Conservation (phyloP, 2,113 vertebrate genomes). For the Notarius lentiginosus region DNA sequence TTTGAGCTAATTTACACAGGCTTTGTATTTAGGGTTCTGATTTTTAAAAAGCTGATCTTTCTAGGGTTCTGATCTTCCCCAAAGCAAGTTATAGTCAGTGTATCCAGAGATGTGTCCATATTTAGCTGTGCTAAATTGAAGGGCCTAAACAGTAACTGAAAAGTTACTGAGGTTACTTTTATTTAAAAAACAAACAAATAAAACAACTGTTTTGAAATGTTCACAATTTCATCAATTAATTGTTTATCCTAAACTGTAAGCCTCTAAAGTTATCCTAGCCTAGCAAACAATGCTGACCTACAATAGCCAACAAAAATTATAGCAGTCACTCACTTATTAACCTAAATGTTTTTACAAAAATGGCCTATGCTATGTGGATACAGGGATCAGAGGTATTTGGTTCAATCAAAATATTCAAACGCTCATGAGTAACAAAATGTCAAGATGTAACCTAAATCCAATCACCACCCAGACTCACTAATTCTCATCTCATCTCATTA, state of each 20-base stretch:
- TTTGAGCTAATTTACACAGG: neutral
- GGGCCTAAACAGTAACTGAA: neutral
- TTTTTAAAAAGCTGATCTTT: neutral
- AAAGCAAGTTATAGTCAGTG: neutral
- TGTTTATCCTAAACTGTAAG: neutral
- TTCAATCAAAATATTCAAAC: neutral
- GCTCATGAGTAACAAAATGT: neutral
- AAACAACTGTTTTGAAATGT: neutral
- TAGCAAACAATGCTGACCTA: neutral
- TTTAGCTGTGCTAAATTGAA: neutral
- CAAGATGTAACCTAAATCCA: neutral
- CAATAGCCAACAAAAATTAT: neutral
- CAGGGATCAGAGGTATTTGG: neutral
- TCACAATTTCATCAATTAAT: neutral
- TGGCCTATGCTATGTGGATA: neutral
- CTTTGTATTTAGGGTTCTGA: neutral
- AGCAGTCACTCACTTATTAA: neutral
- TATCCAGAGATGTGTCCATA: neutral
- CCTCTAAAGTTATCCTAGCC: neutral
- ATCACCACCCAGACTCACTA: neutral
- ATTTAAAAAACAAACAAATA: too few species aligned
- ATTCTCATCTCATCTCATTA: too few species aligned
- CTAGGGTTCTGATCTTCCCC: neutral
- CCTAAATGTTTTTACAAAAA: neutral
- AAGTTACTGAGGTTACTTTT: neutral